phyloP scores from a whole-genome alignment of 2,797 vertebrate species.

The Clarias platycephalus region DNA sequence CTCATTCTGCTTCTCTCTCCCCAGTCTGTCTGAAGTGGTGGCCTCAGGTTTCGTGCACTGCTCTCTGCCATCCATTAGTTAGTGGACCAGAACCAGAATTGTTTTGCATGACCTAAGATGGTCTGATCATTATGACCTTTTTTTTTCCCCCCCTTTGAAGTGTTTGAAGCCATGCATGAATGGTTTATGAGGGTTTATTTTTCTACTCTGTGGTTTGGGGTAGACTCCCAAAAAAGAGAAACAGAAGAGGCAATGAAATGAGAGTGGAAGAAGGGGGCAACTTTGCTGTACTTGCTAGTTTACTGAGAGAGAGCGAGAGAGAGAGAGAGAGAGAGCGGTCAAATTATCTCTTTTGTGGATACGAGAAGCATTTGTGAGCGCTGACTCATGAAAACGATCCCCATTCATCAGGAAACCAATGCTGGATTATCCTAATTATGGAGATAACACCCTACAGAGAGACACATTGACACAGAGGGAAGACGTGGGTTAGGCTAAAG shows the following conservation, averaged over 20 bases:
- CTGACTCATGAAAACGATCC: constrained; percentile 30
- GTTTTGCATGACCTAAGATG: constrained; percentile 24
- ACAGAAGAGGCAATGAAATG: constrained; percentile 12
- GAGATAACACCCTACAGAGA: constrained; percentile 40
- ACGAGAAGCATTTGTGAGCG: constrained; percentile 20
- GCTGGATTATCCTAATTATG: constrained; percentile 17
- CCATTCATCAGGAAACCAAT: constrained; percentile 31
- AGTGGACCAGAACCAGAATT: constrained; percentile 9
- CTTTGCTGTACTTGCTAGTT: neutral
- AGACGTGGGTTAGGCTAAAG: constrained; percentile 4
- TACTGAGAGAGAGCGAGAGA: neutral
- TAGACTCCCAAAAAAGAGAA: neutral
- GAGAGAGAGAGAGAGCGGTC: neutral
- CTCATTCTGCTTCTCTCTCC: neutral
- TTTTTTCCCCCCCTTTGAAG: neutral
- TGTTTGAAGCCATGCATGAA: constrained; percentile 26
- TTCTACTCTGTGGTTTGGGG: constrained; percentile 18
- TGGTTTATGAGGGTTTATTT: constrained; percentile 18
- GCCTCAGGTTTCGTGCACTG: neutral
- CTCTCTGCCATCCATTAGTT: constrained; percentile 6
- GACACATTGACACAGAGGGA: neutral
- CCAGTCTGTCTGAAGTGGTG: neutral
- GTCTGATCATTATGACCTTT: neutral
- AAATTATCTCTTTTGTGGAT: neutral
- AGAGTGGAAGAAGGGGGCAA: neutral